Evolutionary conservation across 2,888 invertebrate species (phyloP).

Genomic region (Volucella inflata): DNA sequence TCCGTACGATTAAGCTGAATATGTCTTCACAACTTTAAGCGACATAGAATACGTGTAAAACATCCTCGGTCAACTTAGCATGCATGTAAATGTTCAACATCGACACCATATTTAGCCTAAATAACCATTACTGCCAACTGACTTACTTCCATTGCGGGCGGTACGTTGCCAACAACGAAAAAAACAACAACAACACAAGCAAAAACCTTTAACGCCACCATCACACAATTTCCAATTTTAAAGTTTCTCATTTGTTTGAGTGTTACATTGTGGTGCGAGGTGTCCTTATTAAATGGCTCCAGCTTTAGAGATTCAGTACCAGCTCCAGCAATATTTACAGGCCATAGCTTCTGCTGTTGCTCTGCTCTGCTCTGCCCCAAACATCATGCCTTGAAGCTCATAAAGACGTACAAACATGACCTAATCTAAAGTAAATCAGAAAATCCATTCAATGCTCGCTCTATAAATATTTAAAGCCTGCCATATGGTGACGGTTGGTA

Average conservation of each 20-base stretch:
- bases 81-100: slow-evolving; percentile 9
- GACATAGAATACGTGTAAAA: slow-evolving; percentile 26
- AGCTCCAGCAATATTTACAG: no score
- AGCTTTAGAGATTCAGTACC: background rate
- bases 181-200: slow-evolving; percentile 3
- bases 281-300: slow-evolving; percentile 40
- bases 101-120: slow-evolving; percentile 51
- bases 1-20: no score
- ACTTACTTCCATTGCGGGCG: slow-evolving; percentile 46
- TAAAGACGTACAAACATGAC: slow-evolving; percentile 73
- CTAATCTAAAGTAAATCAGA: slow-evolving; percentile 75
- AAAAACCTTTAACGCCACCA: slow-evolving; percentile 1
- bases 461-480: slow-evolving; percentile 73
- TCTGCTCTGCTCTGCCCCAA: no score
- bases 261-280: background rate
- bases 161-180: background rate
- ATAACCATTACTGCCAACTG: slow-evolving; percentile 63
- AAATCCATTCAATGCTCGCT: slow-evolving; percentile 71
- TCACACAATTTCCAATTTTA: slow-evolving; percentile 54
- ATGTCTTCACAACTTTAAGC: no score
- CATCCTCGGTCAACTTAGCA: slow-evolving; percentile 34
- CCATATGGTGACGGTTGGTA: slow-evolving; percentile 63
- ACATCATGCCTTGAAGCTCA: background rate
- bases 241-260: slow-evolving; percentile 57
- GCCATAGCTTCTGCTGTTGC: background rate